phyloP scores from a whole-genome alignment of 2,888 invertebrate species.

The Campaea margaritaria region DNA sequence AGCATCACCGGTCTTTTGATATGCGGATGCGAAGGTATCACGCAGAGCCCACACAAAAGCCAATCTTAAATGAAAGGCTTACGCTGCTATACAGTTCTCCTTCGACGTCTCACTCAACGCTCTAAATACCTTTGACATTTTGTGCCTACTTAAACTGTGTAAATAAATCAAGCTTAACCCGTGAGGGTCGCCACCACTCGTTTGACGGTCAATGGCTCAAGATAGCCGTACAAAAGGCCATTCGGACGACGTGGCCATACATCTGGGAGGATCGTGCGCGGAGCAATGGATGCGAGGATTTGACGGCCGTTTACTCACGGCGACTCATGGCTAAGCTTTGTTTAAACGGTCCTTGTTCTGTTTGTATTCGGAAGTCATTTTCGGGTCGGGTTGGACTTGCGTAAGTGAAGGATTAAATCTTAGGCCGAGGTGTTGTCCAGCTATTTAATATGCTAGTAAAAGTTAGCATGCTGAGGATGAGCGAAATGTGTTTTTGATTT shows the following conservation, averaged over 20 bases:
- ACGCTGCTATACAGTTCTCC: constrained; percentile 44
- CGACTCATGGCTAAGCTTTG: constrained; percentile 62
- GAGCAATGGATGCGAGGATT: constrained; percentile 76
- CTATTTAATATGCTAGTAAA: background rate
- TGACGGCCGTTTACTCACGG: constrained; percentile 73
- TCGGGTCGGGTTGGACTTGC: constrained; percentile 28
- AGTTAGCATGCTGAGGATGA: background rate
- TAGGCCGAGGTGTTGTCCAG: constrained; percentile 2
- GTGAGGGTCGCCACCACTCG: constrained; percentile 39
- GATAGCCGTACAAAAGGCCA: constrained; percentile 48
- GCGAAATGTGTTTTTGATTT: too few relatives aligned
- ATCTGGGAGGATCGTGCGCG: constrained; percentile 78
- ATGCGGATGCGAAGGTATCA: background rate
- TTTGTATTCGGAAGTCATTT: constrained; percentile 37
- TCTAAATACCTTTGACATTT: constrained; percentile 31
- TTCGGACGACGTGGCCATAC: constrained; percentile 58
- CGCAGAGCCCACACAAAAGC: constrained; percentile 40
- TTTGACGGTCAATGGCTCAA: constrained; percentile 63
- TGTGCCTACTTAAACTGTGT: constrained; percentile 30
- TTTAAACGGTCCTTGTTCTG: constrained; percentile 65
- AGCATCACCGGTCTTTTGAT: background rate
- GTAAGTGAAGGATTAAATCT: constrained; percentile 19
- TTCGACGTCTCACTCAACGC: constrained; percentile 34
- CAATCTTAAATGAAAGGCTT: constrained; percentile 50
- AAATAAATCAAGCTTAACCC: constrained; percentile 46